These are phyloP conservation scores for Kryptolebias marmoratus DNA, from an alignment of 2,113 vertebrate species.

Conservation along the genomic window DNA sequence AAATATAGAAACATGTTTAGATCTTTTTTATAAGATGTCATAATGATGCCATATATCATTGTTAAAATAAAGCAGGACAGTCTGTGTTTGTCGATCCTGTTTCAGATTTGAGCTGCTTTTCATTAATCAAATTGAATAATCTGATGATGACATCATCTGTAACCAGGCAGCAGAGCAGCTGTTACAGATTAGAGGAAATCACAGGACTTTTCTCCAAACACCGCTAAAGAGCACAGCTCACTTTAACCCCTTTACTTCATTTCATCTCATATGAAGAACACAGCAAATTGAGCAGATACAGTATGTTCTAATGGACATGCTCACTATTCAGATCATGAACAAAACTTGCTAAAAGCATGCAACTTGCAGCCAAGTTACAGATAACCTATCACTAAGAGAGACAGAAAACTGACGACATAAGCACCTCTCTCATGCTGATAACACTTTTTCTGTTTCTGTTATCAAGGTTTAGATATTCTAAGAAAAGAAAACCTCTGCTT, in stretches of 20 bases:
- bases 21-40: too few relatives aligned
- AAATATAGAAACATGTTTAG: too few relatives aligned
- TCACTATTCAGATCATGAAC: too few relatives aligned
- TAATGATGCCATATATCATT: too few relatives aligned
- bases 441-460: too few relatives aligned
- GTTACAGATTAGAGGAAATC: neutral
- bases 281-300: neutral
- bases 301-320: neutral
- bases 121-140: neutral
- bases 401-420: neutral
- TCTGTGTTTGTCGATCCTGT: neutral
- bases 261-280: neutral
- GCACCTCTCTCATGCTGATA: too few relatives aligned
- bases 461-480: too few relatives aligned
- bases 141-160: slow-evolving; percentile 30
- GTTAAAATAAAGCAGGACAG: neutral
- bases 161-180: slow-evolving; percentile 8
- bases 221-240: too few relatives aligned
- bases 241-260: too few relatives aligned
- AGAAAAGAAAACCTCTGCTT: too few relatives aligned
- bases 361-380: slow-evolving; percentile 9
- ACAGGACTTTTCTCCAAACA: neutral
- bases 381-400: slow-evolving; percentile 4
- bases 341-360: slow-evolving; percentile 6
- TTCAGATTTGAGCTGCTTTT: neutral